Conservation (phyloP, 2,797 vertebrate genomes). For the Tamandua tetradactyla region DNA sequence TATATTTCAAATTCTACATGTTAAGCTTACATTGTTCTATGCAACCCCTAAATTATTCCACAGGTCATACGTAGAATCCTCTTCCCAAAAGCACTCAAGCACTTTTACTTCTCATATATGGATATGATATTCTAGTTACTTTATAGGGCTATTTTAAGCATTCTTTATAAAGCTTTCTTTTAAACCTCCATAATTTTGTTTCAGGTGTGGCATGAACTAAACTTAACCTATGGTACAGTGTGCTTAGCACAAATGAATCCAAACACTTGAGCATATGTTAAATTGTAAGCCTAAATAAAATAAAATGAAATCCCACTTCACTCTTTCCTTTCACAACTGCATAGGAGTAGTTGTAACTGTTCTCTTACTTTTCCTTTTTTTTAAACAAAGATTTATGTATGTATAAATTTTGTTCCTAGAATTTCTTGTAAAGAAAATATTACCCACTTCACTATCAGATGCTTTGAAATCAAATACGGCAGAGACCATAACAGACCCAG, state of each 20-base stretch:
- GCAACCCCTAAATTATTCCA: constrained; percentile 33
- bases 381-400: neutral
- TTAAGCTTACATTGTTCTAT: neutral
- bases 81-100: neutral
- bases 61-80: neutral
- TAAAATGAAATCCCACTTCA: neutral
- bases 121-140: neutral
- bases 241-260: neutral
- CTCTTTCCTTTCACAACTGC: neutral
- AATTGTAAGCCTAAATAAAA: constrained; percentile 20
- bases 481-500: neutral
- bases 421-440: neutral
- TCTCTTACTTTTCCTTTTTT: neutral
- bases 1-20: constrained; percentile 14
- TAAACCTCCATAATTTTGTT: constrained; percentile 8
- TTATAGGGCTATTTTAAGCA: neutral
- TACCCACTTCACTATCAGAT: neutral
- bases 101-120: neutral
- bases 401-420: neutral
- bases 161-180: neutral
- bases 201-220: neutral
- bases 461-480: neutral
- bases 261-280: neutral
- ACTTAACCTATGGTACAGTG: neutral
- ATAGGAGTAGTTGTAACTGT: neutral